These are phyloP conservation scores for Falco cherrug DNA, from an alignment of 2,797 vertebrate genomes.

Conservation along the genomic window DNA sequence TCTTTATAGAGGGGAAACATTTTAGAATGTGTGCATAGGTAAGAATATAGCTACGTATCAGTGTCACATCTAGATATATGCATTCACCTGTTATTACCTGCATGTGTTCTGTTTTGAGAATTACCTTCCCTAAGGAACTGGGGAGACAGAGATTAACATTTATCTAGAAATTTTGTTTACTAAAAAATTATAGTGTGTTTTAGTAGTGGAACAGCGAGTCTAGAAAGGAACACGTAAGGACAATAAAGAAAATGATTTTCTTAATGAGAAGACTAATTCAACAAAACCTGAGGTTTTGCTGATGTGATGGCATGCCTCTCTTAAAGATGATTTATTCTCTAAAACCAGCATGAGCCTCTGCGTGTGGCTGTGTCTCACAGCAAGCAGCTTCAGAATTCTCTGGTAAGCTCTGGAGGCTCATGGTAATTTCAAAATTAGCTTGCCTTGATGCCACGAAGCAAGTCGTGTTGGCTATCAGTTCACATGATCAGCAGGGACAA, in stretches of 20 bases:
- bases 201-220: neutral
- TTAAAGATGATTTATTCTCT: constrained; percentile 60
- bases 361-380: constrained; percentile 57
- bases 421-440: constrained; percentile 60
- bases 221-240: neutral
- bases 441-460: constrained; percentile 44
- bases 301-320: constrained; percentile 35
- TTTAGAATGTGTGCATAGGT: neutral
- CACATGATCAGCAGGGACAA: neutral
- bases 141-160: neutral
- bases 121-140: neutral
- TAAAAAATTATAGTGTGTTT: neutral
- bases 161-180: neutral
- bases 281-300: constrained; percentile 28
- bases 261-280: constrained; percentile 29
- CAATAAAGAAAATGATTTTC: constrained; percentile 20
- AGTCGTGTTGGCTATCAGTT: constrained; percentile 45
- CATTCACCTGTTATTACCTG: neutral
- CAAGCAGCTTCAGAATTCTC: constrained; percentile 52
- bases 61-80: neutral
- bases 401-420: constrained; percentile 37
- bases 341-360: constrained; percentile 57
- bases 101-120: neutral
- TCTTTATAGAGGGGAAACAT: neutral
- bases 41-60: neutral